A percentile compares a stretch with the other conserved stretches of the same genome.
Evolutionary conservation across 1,140 invertebrate genomes (phyloP).

Genomic region (Hyphantria cunea): DNA sequence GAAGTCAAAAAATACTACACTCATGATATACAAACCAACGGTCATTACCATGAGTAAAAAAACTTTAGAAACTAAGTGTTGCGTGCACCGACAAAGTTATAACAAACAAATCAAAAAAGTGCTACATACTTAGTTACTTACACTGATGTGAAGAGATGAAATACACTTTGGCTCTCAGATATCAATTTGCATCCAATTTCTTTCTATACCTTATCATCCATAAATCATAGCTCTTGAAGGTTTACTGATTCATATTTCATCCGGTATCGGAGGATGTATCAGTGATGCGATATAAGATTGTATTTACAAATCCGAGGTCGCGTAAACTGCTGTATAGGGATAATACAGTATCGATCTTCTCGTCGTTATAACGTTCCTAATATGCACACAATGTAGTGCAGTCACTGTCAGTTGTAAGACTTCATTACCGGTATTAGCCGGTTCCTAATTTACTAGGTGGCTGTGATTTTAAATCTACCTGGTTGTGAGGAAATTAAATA

Average conservation of each 20-base stretch:
- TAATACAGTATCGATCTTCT: slow-evolving; percentile 24
- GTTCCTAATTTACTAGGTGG: too few relatives aligned
- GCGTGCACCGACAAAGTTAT: too few relatives aligned
- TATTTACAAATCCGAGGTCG: slow-evolving; percentile 54
- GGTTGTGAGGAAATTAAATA: too few relatives aligned
- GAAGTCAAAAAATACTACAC: slow-evolving; percentile 10
- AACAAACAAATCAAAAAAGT: too few relatives aligned
- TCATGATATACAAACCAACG: neutral
- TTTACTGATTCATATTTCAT: slow-evolving; percentile 60
- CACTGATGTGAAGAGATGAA: slow-evolving; percentile 19
- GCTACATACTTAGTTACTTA: neutral
- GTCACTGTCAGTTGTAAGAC: too few relatives aligned
- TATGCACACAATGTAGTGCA: slow-evolving; percentile 25
- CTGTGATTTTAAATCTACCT: too few relatives aligned
- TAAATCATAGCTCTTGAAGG: slow-evolving; percentile 57
- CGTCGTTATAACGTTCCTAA: slow-evolving; percentile 21
- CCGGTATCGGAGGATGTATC: slow-evolving; percentile 63
- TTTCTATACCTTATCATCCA: slow-evolving; percentile 50
- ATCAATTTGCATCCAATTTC: slow-evolving; percentile 30
- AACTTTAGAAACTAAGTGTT: too few relatives aligned
- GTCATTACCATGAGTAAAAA: neutral
- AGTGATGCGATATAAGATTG: slow-evolving; percentile 53
- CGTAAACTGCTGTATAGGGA: slow-evolving; percentile 13
- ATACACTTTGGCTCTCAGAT: slow-evolving; percentile 28
- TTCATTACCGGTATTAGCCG: too few relatives aligned